Percentiles rank a stretch among this genome's conserved stretches.
Evolutionary conservation across 2,888 invertebrate species (phyloP).

Genomic region (Eupithecia subumbrata): DNA sequence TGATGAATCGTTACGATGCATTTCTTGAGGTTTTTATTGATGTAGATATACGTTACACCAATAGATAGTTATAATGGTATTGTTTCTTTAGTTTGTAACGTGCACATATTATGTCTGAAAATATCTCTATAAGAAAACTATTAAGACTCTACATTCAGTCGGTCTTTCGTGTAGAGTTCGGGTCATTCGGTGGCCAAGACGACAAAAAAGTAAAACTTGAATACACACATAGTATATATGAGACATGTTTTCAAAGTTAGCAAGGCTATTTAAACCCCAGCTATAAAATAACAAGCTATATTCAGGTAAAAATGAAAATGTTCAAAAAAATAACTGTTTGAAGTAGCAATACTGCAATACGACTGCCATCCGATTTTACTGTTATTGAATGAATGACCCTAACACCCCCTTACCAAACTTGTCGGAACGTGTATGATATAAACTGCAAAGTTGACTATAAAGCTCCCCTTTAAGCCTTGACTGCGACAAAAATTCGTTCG

Average conservation of each 20-base stretch:
- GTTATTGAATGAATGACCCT: slow-evolving; percentile 46
- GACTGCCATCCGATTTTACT: slow-evolving; percentile 44
- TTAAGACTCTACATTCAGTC: not conserved
- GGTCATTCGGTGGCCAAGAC: not conserved
- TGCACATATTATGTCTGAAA: not conserved
- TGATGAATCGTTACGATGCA: not conserved
- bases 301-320: slow-evolving; percentile 5
- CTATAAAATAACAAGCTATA: not conserved
- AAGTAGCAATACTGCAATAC: slow-evolving; percentile 38
- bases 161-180: not conserved
- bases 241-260: not conserved
- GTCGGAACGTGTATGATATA: slow-evolving; percentile 44
- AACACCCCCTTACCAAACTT: slow-evolving; percentile 41
- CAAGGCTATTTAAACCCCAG: not conserved
- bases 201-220: not conserved
- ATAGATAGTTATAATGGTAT: not conserved
- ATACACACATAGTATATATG: not conserved
- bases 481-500: slow-evolving; percentile 39
- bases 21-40: not conserved
- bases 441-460: slow-evolving; percentile 44
- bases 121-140: not conserved
- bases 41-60: not conserved
- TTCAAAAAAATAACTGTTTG: slow-evolving; percentile 13
- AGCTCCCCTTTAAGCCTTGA: slow-evolving; percentile 42
- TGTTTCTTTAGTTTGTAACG: not conserved